Evolutionary conservation across 1,140 invertebrate species (phyloP).

Genomic region (Teleopsis dalmanni): DNA sequence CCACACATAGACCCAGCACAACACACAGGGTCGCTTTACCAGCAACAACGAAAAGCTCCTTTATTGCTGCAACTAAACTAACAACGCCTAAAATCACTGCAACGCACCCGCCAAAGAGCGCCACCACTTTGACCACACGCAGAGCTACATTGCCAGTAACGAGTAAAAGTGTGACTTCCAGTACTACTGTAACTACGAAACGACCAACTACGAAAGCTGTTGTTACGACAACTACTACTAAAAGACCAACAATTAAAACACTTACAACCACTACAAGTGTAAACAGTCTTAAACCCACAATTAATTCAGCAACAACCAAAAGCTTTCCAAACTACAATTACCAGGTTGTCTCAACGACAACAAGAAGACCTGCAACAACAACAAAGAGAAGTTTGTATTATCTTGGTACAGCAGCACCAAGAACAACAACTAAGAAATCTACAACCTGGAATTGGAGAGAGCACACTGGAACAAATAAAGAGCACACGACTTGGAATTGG

Average conservation of each 20-base stretch:
- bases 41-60: background rate
- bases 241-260: slow-evolving; percentile 1
- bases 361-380: background rate
- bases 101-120: no score
- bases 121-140: background rate
- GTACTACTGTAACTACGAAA: background rate
- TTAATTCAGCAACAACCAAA: background rate
- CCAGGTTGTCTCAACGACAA: background rate
- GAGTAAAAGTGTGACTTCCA: background rate
- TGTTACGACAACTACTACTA: background rate
- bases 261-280: background rate
- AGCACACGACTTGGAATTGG: no score
- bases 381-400: no score
- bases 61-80: background rate
- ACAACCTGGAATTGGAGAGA: no score
- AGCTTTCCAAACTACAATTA: background rate
- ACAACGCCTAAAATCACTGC: background rate
- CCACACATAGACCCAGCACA: no score
- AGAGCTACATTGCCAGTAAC: no score
- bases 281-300: background rate
- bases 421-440: no score
- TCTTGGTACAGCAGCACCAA: no score
- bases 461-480: no score
- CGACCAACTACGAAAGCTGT: background rate
- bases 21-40: no score